Conservation (phyloP, 2,113 vertebrate species). For the Corapipo altera region DNA sequence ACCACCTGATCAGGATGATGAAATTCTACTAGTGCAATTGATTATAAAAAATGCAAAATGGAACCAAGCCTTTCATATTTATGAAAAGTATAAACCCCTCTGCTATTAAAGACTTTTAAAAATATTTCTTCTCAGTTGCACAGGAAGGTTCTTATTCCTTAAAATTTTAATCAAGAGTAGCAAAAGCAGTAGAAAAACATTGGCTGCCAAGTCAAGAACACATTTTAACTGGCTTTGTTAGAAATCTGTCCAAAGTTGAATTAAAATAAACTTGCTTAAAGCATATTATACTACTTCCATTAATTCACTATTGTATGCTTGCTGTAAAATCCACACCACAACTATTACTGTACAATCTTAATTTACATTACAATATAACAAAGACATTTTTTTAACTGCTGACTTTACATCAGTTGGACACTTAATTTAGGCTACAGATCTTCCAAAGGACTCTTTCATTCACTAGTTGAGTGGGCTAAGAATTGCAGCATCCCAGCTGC, state of each 20-base stretch:
- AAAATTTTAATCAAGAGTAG: not conserved
- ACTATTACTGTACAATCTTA: not conserved
- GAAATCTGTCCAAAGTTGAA: not conserved
- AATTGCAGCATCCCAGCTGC: not conserved
- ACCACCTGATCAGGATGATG: constrained; percentile 52
- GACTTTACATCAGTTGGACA: not conserved
- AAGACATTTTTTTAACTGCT: not conserved
- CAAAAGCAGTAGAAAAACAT: not conserved
- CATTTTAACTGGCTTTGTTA: not conserved
- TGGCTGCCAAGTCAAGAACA: not conserved
- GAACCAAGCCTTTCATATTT: not conserved
- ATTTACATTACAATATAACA: not conserved
- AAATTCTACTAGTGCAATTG: constrained; percentile 11
- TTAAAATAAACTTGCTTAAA: not conserved
- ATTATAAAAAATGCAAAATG: not conserved
- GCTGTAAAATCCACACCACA: not conserved
- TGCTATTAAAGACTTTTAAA: not conserved
- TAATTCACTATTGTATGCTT: not conserved
- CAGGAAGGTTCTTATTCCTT: not conserved
- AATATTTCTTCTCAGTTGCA: not conserved
- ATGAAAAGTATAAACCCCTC: not conserved
- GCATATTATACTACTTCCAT: not conserved
- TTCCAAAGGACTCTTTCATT: not conserved
- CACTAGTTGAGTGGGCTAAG: not conserved
- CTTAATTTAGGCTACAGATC: not conserved